phyloP scores from a whole-genome alignment of 30 jellyfish, hydroid and myxozoan species.

The Aurelia sp. region DNA sequence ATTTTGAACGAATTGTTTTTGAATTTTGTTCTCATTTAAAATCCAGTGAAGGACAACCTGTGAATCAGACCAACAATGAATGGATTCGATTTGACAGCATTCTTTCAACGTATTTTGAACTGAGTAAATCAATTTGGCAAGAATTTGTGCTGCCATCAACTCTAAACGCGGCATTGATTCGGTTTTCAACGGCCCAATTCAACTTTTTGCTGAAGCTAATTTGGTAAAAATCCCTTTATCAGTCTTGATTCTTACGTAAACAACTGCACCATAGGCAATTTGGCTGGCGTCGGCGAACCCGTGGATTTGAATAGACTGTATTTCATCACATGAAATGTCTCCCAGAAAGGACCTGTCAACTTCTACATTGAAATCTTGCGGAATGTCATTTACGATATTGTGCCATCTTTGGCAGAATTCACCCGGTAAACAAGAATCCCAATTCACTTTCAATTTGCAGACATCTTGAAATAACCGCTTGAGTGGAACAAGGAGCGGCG shows the following conservation, averaged over 20 bases:
- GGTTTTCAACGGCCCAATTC: conserved; percentile 29
- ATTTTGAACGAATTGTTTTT: conserved; percentile 14
- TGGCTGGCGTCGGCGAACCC: conserved; percentile 42
- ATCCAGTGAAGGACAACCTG: conserved; percentile 44
- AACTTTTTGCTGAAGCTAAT: conserved; percentile 5
- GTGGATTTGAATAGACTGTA: conserved; percentile 7
- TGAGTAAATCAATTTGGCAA: conserved; percentile 1
- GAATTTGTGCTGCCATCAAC: conserved; percentile 17
- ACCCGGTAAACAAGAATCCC: conserved; percentile 27
- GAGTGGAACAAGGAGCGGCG: conserved; percentile 22
- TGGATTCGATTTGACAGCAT: background rate
- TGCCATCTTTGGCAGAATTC: conserved; percentile 22
- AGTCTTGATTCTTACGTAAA: conserved; percentile 20
- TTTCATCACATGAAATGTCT: background rate
- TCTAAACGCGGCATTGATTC: conserved; percentile 33
- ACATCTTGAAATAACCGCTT: conserved; percentile 34
- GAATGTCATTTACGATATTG: background rate
- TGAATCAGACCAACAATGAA: conserved; percentile 44
- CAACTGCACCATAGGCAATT: conserved; percentile 31
- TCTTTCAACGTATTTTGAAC: conserved; percentile 11
- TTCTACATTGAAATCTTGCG: background rate
- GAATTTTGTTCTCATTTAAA: background rate
- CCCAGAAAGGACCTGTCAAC: background rate
- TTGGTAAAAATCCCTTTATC: background rate
- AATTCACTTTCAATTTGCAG: conserved; percentile 14